Evolutionary conservation across 1,140 invertebrate species (phyloP).

Genomic region (Bathynomus jamesi): DNA sequence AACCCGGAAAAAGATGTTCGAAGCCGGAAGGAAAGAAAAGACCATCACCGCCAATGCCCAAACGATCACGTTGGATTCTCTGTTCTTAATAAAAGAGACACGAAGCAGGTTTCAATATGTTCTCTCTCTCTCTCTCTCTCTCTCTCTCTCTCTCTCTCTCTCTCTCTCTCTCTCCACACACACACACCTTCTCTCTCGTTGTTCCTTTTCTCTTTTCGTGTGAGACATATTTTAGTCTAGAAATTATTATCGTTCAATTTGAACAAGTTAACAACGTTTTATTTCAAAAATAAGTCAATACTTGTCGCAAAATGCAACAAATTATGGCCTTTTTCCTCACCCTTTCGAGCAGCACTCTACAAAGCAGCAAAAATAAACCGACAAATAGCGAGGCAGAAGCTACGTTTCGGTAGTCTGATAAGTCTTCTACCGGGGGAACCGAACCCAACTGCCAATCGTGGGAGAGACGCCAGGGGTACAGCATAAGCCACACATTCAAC

Average conservation of each 20-base stretch:
- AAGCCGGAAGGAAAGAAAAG: slow-evolving; percentile 31
- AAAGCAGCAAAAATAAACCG: slow-evolving; percentile 35
- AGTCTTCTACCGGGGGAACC: slow-evolving; percentile 64
- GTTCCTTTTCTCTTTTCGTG: no score
- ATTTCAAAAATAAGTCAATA: no score
- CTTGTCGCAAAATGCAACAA: background rate
- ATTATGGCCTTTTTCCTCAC: no score
- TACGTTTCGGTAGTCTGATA: slow-evolving; percentile 67
- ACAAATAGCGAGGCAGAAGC: slow-evolving; percentile 62
- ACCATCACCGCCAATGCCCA: slow-evolving; percentile 42
- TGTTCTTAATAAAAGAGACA: slow-evolving; percentile 12
- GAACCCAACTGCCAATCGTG: slow-evolving; percentile 96
- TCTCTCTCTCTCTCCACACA: background rate
- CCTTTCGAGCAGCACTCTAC: slow-evolving; percentile 10
- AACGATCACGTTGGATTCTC: slow-evolving; percentile 19
- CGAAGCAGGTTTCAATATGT: no score
- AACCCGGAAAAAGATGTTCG: slow-evolving; percentile 36
- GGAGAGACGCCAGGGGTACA: slow-evolving; percentile 72
- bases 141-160: slow-evolving; percentile 1
- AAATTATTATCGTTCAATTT: no score
- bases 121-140: no score
- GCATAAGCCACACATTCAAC: slow-evolving; percentile 71
- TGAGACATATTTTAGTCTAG: no score
- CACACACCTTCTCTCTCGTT: no score
- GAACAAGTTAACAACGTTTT: no score